Conservation (phyloP, 1,140 invertebrate species). For the Lucilia sericata region DNA sequence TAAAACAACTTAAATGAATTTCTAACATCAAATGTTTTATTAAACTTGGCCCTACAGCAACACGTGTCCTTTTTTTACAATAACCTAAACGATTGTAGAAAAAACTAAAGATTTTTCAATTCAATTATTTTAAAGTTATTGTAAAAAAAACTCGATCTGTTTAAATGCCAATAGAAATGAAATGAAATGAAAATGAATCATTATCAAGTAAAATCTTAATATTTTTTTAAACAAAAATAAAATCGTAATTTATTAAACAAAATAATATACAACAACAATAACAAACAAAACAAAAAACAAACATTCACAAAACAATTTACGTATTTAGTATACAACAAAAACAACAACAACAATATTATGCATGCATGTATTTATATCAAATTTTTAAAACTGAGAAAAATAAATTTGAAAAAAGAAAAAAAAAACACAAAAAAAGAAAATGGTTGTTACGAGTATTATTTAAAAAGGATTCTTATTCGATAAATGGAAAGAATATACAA, state of each 20-base stretch:
- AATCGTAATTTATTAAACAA: constrained; percentile 31
- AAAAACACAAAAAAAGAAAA: too few species aligned
- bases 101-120: background rate
- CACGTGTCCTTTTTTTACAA: background rate
- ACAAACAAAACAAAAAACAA: background rate
- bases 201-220: background rate
- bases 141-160: background rate
- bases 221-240: background rate
- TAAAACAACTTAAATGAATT: background rate
- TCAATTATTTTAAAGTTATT: background rate
- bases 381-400: constrained; percentile 63
- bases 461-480: too few species aligned
- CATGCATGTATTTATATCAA: constrained; percentile 68
- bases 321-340: constrained; percentile 53
- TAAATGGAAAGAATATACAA: too few species aligned
- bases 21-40: background rate
- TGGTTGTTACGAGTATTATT: too few species aligned
- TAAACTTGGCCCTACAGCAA: background rate
- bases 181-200: too few species aligned
- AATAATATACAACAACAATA: constrained; percentile 33
- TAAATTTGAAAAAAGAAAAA: background rate
- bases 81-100: background rate
- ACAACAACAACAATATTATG: constrained; percentile 54
- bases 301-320: constrained; percentile 36
- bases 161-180: background rate